Conservation (phyloP, 2,797 vertebrate genomes). For the Microchirus variegatus region DNA sequence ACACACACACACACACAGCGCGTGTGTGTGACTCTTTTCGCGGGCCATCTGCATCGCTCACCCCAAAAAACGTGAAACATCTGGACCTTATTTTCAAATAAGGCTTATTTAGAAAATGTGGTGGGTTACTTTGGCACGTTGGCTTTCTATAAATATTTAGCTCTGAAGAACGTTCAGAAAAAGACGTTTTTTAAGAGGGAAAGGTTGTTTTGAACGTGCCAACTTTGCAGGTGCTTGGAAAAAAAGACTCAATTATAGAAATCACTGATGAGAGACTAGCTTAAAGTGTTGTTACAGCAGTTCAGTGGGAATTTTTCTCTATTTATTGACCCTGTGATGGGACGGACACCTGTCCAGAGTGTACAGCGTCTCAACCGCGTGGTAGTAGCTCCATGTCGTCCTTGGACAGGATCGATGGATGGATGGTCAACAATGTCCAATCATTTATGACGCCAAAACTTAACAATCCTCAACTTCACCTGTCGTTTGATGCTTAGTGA, state of each 20-base stretch:
- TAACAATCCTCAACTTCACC: too few species aligned
- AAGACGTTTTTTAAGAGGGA: conserved; percentile 51
- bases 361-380: too few species aligned
- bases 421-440: too few species aligned
- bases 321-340: too few species aligned
- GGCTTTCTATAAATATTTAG: conserved; percentile 75
- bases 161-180: conserved; percentile 52
- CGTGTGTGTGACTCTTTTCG: too few species aligned
- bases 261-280: conserved; percentile 14
- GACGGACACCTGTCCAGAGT: too few species aligned
- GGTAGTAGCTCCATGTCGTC: too few species aligned
- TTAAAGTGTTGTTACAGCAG: background rate
- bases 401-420: too few species aligned
- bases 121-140: conserved; percentile 65
- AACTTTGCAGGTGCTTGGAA: conserved; percentile 65
- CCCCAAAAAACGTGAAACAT: conserved; percentile 61
- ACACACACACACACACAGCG: too few species aligned
- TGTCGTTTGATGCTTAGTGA: too few species aligned
- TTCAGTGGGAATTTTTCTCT: too few species aligned
- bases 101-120: conserved; percentile 70
- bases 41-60: conserved; percentile 43
- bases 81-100: conserved; percentile 71
- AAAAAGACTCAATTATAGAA: conserved; percentile 20
- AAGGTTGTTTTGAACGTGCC: conserved; percentile 38
- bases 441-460: too few species aligned